phyloP scores from a whole-genome alignment of 2,113 vertebrate species.

The Plectropomus leopardus region DNA sequence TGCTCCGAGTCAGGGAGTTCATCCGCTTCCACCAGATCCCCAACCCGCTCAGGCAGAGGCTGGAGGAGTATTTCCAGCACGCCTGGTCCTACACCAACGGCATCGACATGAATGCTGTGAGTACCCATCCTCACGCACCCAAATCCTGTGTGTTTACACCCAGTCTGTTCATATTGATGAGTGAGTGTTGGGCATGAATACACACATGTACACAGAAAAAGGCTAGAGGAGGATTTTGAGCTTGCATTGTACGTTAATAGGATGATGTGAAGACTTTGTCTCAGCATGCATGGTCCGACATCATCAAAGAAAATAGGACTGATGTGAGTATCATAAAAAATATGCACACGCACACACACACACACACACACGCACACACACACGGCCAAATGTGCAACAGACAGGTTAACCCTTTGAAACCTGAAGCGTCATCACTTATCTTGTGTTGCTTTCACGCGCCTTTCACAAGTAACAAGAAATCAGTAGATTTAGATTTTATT shows the following conservation, averaged over 20 bases:
- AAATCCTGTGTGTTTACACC: slow-evolving; percentile 10
- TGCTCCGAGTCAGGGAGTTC: slow-evolving; percentile 90
- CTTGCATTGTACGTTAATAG: slow-evolving; percentile 69
- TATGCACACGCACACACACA: slow-evolving; percentile 47
- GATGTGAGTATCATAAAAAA: slow-evolving; percentile 62
- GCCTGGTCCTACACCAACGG: slow-evolving; percentile 93
- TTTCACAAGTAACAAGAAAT: too few species aligned
- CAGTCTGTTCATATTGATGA: slow-evolving; percentile 7
- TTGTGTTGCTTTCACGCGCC: too few species aligned
- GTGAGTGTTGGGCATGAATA: slow-evolving; percentile 31
- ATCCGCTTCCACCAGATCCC: slow-evolving; percentile 93
- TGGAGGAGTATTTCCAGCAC: slow-evolving; percentile 92
- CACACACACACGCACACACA: slow-evolving; percentile 15
- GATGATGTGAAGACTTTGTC: slow-evolving; percentile 65
- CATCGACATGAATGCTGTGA: slow-evolving; percentile 92
- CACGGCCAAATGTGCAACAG: background rate
- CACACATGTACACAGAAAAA: slow-evolving; percentile 38
- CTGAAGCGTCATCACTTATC: too few species aligned
- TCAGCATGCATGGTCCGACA: slow-evolving; percentile 69
- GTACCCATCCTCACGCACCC: slow-evolving; percentile 37
- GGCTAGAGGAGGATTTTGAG: slow-evolving; percentile 61
- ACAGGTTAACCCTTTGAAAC: too few species aligned
- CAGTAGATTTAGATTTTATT: too few species aligned
- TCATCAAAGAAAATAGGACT: slow-evolving; percentile 63
- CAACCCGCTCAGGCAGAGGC: slow-evolving; percentile 88